Base-by-base conservation (phyloP, 2,797 vertebrate species). In the Acrossocheilus wenchowensis region DNA sequence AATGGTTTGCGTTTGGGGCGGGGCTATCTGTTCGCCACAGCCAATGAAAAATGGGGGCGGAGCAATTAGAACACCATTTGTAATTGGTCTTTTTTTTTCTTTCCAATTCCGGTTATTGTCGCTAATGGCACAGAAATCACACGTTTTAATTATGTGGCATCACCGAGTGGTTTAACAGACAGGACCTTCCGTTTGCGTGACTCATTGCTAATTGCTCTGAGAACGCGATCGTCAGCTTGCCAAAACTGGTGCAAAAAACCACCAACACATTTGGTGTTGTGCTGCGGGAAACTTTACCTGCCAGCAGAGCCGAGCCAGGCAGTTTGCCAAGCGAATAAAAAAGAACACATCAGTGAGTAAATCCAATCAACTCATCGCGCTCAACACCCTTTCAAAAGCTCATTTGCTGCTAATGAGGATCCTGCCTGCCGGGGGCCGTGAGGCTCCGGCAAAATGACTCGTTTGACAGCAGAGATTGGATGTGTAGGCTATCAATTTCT, bases 291-390 rank as follows among this genome's bases (percentile, higher is more conserved):
- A 80, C 39, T 80, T 80, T 80, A 80, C 78, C 60, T 80, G 78
- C 78, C 41, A 66, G 57, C 57, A 2, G 60, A 80, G 45, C n/a
- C 1, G 2, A 43, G n/a, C 77, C 77, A 60, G 77, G 77, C 78
- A 34, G 57, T 30, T 43, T 78, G 77, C 77, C 77, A 62, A 78
- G 21, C 60, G 2, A 52, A 52, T 64, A 71, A 39, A 81, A 23
- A 68, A 81, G 64, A 81, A 81, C 80, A 71, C 64, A 81, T 80
- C 60, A 80, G 21, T 81, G 80, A 68, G 48, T 69, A 71, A 81
- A 81, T 81, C 64, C 80, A 81, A 81, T 81, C 80, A 81, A 17
- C 80, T 71, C 80, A 69, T 69, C 30, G 43, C 43, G 43, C 45
- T 68, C 66, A 50, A 81, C 62, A 69, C 30, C 80, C 64, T 69